Percentiles rank a stretch among this genome's conserved stretches.
Evolutionary conservation across 2,888 invertebrate genomes (phyloP).

Genomic region (Philopedon plagiatum): DNA sequence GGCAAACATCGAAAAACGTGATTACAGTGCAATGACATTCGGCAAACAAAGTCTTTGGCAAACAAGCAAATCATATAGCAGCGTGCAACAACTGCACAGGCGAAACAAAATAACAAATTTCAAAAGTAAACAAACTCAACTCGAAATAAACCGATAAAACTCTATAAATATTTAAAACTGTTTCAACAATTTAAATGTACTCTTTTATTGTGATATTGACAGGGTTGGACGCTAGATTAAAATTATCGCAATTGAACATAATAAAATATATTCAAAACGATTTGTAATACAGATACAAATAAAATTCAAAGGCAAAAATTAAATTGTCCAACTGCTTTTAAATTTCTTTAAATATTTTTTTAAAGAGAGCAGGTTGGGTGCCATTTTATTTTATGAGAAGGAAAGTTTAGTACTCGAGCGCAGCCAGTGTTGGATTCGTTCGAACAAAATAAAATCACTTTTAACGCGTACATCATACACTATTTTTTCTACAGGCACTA

Average conservation of each 20-base stretch:
- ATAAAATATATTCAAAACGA: too few species aligned
- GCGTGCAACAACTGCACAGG: slow-evolving; percentile 27
- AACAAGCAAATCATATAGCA: slow-evolving; percentile 36
- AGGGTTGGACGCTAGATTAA: not conserved
- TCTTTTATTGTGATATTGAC: slow-evolving; percentile 15
- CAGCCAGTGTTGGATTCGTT: too few species aligned
- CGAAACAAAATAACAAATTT: slow-evolving; percentile 41
- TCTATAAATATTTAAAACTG: slow-evolving; percentile 39
- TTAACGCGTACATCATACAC: too few species aligned
- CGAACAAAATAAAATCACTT: too few species aligned
- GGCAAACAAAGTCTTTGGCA: slow-evolving; percentile 33
- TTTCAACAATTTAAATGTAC: slow-evolving; percentile 31
- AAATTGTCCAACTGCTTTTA: too few species aligned
- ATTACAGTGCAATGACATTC: slow-evolving; percentile 29
- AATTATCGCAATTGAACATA: not conserved
- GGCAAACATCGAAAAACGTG: slow-evolving; percentile 31
- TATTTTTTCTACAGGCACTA: too few species aligned
- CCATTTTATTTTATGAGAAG: too few species aligned
- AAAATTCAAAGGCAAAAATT: too few species aligned
- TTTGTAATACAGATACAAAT: too few species aligned
- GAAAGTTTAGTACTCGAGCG: too few species aligned
- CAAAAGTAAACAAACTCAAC: slow-evolving; percentile 34
- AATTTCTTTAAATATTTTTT: too few species aligned
- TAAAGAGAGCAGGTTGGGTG: too few species aligned
- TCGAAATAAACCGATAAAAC: slow-evolving; percentile 41